Evolutionary conservation across 2,113 vertebrate species (phyloP).

Genomic region (Rhodinocichla rosea): DNA sequence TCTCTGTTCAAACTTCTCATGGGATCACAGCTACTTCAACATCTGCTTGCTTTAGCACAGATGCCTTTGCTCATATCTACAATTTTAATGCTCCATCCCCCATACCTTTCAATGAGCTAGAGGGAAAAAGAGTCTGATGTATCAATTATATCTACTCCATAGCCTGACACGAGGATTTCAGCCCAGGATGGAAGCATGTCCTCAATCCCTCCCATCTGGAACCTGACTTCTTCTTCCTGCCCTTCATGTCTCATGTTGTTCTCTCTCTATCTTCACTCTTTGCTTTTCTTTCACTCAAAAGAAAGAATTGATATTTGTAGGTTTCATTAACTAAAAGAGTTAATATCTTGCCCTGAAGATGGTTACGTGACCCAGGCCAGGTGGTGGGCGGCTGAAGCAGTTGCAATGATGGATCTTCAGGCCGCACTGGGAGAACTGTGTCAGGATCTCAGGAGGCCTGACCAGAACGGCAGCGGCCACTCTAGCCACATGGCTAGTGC

Average conservation of each 20-base stretch:
- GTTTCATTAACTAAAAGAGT: background rate
- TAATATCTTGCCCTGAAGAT: background rate
- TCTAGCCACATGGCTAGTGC: background rate
- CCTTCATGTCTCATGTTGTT: background rate
- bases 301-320: background rate
- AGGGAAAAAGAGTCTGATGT: background rate
- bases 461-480: fast-evolving
- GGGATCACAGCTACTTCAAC: background rate
- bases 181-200: background rate
- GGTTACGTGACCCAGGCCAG: background rate
- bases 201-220: background rate
- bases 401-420: background rate
- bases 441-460: background rate
- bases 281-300: background rate
- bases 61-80: background rate
- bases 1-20: background rate
- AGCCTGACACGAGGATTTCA: background rate
- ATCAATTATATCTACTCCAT: background rate
- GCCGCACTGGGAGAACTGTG: fast-evolving
- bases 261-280: background rate
- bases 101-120: background rate
- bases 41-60: background rate
- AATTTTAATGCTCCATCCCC: background rate
- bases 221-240: background rate
- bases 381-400: fast-evolving